Conservation (phyloP, 2,113 vertebrate genomes). For the Prietella phreatophila region DNA sequence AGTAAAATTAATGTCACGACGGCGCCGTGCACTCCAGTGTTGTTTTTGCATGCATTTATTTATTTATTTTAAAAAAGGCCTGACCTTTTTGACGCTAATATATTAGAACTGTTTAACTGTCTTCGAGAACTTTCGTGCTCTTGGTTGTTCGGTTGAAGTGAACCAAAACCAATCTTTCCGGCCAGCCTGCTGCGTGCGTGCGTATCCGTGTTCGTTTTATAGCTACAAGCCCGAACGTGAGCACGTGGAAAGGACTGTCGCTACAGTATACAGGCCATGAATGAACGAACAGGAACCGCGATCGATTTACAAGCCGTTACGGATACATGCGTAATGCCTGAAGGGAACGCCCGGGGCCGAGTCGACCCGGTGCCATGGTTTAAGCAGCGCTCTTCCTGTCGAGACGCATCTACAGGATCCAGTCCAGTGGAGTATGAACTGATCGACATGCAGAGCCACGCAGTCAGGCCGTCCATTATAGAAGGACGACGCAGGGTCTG, state of each 20-base stretch:
- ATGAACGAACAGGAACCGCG: conserved; percentile 28
- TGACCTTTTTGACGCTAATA: background rate
- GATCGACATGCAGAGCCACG: background rate
- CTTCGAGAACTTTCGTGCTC: background rate
- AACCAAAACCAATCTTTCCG: background rate
- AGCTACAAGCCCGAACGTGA: background rate
- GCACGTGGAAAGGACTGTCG: background rate
- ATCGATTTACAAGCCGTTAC: conserved; percentile 52
- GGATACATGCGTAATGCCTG: conserved; percentile 47
- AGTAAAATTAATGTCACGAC: background rate
- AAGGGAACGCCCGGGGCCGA: conserved; percentile 51
- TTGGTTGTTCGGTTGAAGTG: background rate
- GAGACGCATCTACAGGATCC: conserved; percentile 21
- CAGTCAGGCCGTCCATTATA: conserved; percentile 15
- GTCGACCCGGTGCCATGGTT: conserved; percentile 50
- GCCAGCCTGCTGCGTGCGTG: background rate
- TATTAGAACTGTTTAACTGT: too few relatives aligned
- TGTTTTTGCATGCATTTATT: background rate
- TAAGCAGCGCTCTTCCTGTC: conserved; percentile 42
- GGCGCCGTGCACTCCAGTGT: background rate
- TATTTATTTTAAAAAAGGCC: background rate
- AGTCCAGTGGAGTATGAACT: background rate
- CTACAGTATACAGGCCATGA: conserved; percentile 28
- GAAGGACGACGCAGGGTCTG: background rate
- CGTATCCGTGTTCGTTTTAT: background rate